phyloP scores from a whole-genome alignment of 2,797 vertebrate genomes.

The Epinephelus malabaricus region DNA sequence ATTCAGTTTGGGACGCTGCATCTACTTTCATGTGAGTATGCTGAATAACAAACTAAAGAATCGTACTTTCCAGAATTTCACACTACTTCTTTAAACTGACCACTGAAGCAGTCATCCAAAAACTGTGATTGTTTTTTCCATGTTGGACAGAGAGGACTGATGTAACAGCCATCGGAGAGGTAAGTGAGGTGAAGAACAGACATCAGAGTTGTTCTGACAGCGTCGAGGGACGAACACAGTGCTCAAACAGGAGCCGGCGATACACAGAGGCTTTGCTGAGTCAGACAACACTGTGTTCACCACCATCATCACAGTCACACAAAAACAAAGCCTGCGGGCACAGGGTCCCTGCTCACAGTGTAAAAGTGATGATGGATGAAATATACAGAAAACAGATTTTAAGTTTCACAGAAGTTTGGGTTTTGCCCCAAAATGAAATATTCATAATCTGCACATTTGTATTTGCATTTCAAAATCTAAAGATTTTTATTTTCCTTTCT shows the following conservation, averaged over 20 bases:
- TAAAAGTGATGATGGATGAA: neutral
- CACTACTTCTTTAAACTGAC: too few species aligned
- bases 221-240: neutral
- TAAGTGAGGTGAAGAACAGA: neutral
- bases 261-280: constrained; percentile 20
- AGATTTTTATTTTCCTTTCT: neutral
- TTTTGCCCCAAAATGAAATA: neutral
- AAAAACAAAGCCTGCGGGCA: constrained; percentile 8
- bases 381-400: neutral
- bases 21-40: neutral
- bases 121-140: neutral
- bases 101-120: neutral
- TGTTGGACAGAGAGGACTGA: neutral
- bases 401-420: neutral
- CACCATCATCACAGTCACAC: neutral
- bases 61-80: too few species aligned
- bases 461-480: constrained; percentile 14
- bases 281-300: neutral
- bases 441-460: neutral
- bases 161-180: neutral
- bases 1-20: too few species aligned
- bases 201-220: constrained; percentile 4
- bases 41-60: neutral
- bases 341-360: neutral
- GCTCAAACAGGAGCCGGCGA: constrained; percentile 8